Evolutionary conservation across 2,113 vertebrate species (phyloP), one percentile per base, ranked within the genome.

Genomic region (Phrynocephalus versicolor): DNA sequence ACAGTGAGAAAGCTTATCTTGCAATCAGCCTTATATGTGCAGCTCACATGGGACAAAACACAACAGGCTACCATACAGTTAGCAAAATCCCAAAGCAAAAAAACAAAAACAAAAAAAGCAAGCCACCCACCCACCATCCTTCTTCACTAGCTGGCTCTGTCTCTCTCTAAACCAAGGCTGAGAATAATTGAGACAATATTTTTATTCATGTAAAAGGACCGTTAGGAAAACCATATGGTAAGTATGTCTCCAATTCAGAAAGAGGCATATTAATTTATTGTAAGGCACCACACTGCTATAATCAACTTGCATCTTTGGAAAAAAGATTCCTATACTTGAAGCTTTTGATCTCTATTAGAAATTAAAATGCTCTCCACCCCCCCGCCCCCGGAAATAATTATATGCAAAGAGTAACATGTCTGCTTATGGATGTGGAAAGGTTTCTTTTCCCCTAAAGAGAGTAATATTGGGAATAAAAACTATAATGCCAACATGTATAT

Each of bases 11-110:
- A 88, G 78, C 80, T 70, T 60, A 81, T 81, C 86, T 88, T 13
- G 64, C 21, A 91, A 84, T 57, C 60, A 92, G 71, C 77, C 4
- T 84, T 71, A 82, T 85, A 88, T 92, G 69, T 84, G 70, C 86
- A 89, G 74, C 82, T 93, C 92, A 88, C 93, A 90, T 73, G 90
- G 93, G 88, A 95, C 91, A 87, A 81, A 84, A 89, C 78, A 73
- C 7, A 57, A 86, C 79, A 84, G 87, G 86, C 83, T 87, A 73
- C 27, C 70, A 83, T 57, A 79, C 3, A 71, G 58, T 65, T 62
- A 25, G 79, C 83, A 83, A 82, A 25, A 51, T 85, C 70, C 58
- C 51, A 71, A 1, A 89, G 71, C n/a, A 86, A 90, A 33, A 80
- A 62, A 51, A 51, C 5, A 51, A 51, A 51, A 51, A 51, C 45